Base-by-base conservation (phyloP, 2,888 invertebrate species). In the Pinctada fucata region DNA sequence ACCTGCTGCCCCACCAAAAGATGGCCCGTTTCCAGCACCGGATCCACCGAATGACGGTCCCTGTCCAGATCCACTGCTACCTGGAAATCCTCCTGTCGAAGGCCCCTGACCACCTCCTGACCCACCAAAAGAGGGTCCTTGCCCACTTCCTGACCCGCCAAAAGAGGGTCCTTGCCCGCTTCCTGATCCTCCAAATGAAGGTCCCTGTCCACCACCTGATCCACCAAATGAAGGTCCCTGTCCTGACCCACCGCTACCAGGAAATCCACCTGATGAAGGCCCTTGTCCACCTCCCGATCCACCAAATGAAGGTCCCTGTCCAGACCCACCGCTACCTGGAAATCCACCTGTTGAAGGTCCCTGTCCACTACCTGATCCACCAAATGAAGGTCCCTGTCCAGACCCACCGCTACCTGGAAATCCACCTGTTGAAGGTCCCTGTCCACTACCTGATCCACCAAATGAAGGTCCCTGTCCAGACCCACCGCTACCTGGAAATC, bases 231-330 rank as follows among this genome's bases (percentile, higher is more conserved):
- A 49, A 63, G 49, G 49, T 3, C 79, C 78, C 64, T 69, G 72
- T 3, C 79, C 76, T 45, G 72, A 67, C 51, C 73, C 67, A 49
- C 78, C 80, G 52, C 78, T 76, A 47, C 74, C 76, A 3, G 64
- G 69, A 10, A 13, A 58, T 63, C 65, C 68, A n/a, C 80, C 80
- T 47, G 79, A 64, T 3, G 80, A 68, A 6, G 75, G 47, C 10
- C 82, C 82, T 65, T 79, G 79, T 2, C 79, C 82, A 47, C 79
- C 63, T 8, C 83, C 83, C 13, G 58, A 47, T 1, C 64, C 64
- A 8, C 73, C 51, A 4, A 64, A 31, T 31, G 65, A 49, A 5
- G 71, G 72, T 13, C 72, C 72, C 45, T 76, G 72, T 0, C 69
- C 64, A 2, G 48, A 47, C 10, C 67, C 52, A n/a, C 16, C 50